phyloP scores from a whole-genome alignment of 2,888 invertebrate genomes.

The Acanthosepion lycidas region DNA sequence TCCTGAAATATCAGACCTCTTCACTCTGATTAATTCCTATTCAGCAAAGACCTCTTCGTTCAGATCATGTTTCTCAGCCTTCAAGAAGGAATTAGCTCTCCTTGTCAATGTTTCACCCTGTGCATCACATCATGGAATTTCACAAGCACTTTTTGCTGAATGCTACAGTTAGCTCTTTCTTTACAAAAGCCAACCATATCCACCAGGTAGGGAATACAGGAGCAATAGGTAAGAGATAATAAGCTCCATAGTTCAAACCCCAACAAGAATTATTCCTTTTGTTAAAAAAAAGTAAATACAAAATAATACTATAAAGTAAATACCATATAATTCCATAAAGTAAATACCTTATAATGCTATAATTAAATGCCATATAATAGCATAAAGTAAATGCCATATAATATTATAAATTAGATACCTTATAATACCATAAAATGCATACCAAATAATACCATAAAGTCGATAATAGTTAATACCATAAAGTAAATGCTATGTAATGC shows the following conservation, averaged over 20 bases:
- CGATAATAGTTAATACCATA: too few relatives aligned
- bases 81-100: background rate
- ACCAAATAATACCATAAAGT: too few relatives aligned
- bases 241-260: background rate
- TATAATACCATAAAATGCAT: too few relatives aligned
- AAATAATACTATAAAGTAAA: too few relatives aligned
- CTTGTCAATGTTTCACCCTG: background rate
- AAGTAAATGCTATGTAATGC: too few relatives aligned
- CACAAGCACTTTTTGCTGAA: background rate
- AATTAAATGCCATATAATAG: too few relatives aligned
- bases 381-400: too few relatives aligned
- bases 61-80: background rate
- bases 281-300: too few relatives aligned
- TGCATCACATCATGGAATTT: background rate
- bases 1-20: background rate
- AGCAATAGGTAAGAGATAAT: background rate
- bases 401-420: too few relatives aligned
- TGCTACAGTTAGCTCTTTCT: background rate
- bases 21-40: background rate
- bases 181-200: background rate
- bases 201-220: background rate
- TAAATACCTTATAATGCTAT: too few relatives aligned
- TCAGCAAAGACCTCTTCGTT: background rate
- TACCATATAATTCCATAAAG: too few relatives aligned
- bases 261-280: too few relatives aligned